These are phyloP conservation scores for Cassiopea xamachana DNA, from an alignment of 30 jellyfish, hydroid and myxozoan species.

Conservation along the genomic window DNA sequence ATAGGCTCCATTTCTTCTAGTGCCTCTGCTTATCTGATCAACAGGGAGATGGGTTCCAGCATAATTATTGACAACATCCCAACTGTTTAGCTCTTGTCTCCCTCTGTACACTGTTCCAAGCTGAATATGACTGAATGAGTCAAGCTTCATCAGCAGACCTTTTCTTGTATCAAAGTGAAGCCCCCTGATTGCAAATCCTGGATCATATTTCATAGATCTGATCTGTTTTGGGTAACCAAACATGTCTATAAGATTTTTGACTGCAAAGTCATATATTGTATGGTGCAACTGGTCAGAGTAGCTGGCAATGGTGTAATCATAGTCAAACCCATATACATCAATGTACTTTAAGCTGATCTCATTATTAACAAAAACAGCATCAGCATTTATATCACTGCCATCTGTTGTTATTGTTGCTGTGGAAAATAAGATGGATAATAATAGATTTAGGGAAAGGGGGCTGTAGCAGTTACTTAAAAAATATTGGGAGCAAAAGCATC, in stretches of 20 bases:
- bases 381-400: slow-evolving; percentile 52
- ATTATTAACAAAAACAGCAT: slow-evolving; percentile 96
- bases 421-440: background rate
- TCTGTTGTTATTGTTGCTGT: slow-evolving; percentile 30
- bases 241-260: slow-evolving; percentile 70
- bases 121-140: slow-evolving; percentile 90
- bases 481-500: background rate
- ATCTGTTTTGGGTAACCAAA: slow-evolving; percentile 90
- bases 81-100: slow-evolving; percentile 73
- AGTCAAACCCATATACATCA: slow-evolving; percentile 97
- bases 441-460: background rate
- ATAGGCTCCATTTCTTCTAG: slow-evolving; percentile 72
- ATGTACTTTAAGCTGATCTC: slow-evolving; percentile 89
- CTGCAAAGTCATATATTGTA: slow-evolving; percentile 71
- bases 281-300: slow-evolving; percentile 88
- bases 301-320: slow-evolving; percentile 91
- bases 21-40: slow-evolving; percentile 87
- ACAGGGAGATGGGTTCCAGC: slow-evolving; percentile 90
- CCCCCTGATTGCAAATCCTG: slow-evolving; percentile 93
- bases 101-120: slow-evolving; percentile 94
- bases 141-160: slow-evolving; percentile 94
- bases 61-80: slow-evolving; percentile 87
- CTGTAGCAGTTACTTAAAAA: background rate
- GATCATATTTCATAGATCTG: slow-evolving; percentile 70
- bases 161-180: slow-evolving; percentile 92